phyloP scores from a whole-genome alignment of 2,888 invertebrate species.

The Sarcophaga caerulescens region DNA sequence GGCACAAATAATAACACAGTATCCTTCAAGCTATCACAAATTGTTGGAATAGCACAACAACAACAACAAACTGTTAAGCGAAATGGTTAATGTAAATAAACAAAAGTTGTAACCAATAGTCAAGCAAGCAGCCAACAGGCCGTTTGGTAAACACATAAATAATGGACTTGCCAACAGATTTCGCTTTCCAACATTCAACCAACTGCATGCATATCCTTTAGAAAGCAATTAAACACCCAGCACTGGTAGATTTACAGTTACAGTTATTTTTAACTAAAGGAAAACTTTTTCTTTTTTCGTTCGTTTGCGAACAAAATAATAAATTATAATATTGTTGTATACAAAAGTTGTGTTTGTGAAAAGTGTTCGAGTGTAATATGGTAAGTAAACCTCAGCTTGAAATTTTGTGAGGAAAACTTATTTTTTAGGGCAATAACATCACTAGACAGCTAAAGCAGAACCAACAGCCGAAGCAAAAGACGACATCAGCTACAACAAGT shows the following conservation, averaged over 20 bases:
- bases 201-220: slow-evolving; percentile 34
- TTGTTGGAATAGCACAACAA: neutral
- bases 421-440: slow-evolving; percentile 60
- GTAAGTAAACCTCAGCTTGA: slow-evolving; percentile 65
- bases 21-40: slow-evolving; percentile 44
- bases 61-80: slow-evolving; percentile 4
- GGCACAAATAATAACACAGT: neutral
- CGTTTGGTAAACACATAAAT: slow-evolving; percentile 67
- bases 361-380: slow-evolving; percentile 13
- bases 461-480: slow-evolving; percentile 5
- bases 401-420: slow-evolving; percentile 61
- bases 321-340: slow-evolving; percentile 67
- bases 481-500: slow-evolving; percentile 9
- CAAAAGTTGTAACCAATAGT: slow-evolving; percentile 61
- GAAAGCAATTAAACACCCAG: slow-evolving; percentile 57
- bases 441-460: slow-evolving; percentile 28
- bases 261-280: slow-evolving; percentile 57
- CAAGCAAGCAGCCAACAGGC: slow-evolving; percentile 64
- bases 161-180: slow-evolving; percentile 69
- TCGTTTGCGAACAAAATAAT: slow-evolving; percentile 69
- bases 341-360: slow-evolving; percentile 57
- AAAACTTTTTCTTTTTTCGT: slow-evolving; percentile 70
- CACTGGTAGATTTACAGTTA: slow-evolving; percentile 44
- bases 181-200: slow-evolving; percentile 35
- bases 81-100: slow-evolving; percentile 33